A percentile compares a stretch with the other conserved stretches of the same genome.
Conservation (phyloP, 1,140 invertebrate genomes). For the Pseudobourletiella spinata region DNA sequence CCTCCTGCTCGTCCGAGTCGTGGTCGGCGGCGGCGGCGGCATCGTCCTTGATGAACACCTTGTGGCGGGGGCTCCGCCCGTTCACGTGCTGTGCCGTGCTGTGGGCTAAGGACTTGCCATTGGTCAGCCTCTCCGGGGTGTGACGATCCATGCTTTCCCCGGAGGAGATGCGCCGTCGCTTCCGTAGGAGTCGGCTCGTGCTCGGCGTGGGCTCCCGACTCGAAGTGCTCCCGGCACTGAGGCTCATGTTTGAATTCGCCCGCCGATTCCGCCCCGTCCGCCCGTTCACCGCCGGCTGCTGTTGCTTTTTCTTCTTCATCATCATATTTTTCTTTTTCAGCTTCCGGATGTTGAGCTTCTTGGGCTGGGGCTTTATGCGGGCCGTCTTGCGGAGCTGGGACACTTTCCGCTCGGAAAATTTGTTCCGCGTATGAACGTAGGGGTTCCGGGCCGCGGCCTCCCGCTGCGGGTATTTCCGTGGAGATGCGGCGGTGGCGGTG, state of each 20-base stretch:
- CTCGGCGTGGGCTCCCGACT: neutral
- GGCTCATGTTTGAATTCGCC: neutral
- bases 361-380: neutral
- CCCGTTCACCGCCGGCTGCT: neutral
- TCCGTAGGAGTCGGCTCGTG: neutral
- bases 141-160: constrained; percentile 28
- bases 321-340: neutral
- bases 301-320: neutral
- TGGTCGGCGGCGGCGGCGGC: no score
- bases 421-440: neutral
- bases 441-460: constrained; percentile 4
- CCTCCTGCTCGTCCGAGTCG: neutral
- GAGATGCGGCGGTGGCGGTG: neutral
- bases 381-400: neutral
- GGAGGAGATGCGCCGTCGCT: constrained; percentile 21
- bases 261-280: neutral
- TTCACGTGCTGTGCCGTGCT: neutral
- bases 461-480: neutral
- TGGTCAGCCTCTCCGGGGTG: neutral
- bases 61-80: neutral
- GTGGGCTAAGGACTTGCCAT: neutral
- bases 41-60: neutral
- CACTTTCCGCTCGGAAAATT: neutral
- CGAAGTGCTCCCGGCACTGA: neutral
- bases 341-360: neutral